Evolutionary conservation across 2,888 invertebrate genomes (phyloP).

Genomic region (Sclerodermus sp.): DNA sequence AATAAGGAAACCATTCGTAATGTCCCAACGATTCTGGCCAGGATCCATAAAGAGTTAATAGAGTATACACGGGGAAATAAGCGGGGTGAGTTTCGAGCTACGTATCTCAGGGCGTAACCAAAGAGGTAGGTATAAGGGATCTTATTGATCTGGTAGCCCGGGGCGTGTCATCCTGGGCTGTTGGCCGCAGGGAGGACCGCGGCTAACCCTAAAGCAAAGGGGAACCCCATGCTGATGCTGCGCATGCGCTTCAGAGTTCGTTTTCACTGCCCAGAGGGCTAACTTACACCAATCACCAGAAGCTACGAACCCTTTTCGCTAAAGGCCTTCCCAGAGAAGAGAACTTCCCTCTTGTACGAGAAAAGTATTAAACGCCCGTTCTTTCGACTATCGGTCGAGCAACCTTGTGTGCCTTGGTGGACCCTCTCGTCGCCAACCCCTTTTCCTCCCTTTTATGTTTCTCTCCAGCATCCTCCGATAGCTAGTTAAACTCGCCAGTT

Average conservation of each 20-base stretch:
- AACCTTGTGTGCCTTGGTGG: too few species aligned
- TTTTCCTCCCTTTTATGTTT: too few species aligned
- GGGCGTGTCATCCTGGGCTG: conserved; percentile 58
- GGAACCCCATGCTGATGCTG: conserved; percentile 26
- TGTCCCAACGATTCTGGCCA: too few species aligned
- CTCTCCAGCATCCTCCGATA: too few species aligned
- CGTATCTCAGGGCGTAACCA: conserved; percentile 50
- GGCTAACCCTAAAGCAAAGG: conserved; percentile 55
- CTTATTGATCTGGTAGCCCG: conserved; percentile 59
- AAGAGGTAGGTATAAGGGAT: conserved; percentile 51
- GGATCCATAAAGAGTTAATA: too few species aligned
- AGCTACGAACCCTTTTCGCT: conserved; percentile 50
- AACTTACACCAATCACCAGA: conserved; percentile 57
- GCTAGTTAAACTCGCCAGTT: too few species aligned
- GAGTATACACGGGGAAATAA: too few species aligned
- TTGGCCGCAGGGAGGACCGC: conserved; percentile 58
- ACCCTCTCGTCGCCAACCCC: too few species aligned
- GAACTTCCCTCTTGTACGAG: conserved; percentile 29
- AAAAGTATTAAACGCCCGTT: conserved; percentile 16
- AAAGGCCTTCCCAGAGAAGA: conserved; percentile 25
- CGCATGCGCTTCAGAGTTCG: conserved; percentile 44
- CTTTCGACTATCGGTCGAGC: neutral
- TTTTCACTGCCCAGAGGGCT: conserved; percentile 50
- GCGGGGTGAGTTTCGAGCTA: neutral
- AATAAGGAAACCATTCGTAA: too few species aligned